Evolutionary conservation across 1,140 invertebrate genomes (phyloP), one percentile per base, ranked within the genome.

Genomic region (Drosophila truncata): DNA sequence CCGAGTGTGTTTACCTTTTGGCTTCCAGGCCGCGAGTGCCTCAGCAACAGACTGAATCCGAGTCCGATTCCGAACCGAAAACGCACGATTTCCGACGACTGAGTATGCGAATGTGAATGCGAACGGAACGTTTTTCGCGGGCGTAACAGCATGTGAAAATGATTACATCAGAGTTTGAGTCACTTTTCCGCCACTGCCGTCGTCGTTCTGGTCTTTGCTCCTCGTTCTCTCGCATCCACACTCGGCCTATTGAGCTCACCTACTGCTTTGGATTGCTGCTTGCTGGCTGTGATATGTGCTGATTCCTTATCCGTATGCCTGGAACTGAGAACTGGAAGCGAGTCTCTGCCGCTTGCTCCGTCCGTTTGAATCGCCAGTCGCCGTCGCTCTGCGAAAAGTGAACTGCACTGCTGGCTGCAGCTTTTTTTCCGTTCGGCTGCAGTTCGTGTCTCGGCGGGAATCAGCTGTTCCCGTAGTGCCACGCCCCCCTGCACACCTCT

Each of bases 121-220:
- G 65, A 71, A 71, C 69, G 67, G 69, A 72, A 72, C 69, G 69
- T 50, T 78, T 79, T 65, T 71, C 61, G 63, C 70, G 60, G 78
- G 76, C 82, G 85, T 90, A 90, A 82, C 54, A 70, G 70, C 66
- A 44, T 70, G 66, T 70, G 66, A 80, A 65, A 85, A 82, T 90
- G 85, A 90, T 90, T 90, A 90, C 85, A 90, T 90, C 85, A 88
- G 85, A 88, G 81, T 85, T 87, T 88, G 79, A 88, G 74, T 90
- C 85, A 88, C 85, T 83, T 83, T 87, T 70, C 66, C 47, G 67
- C 65, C 18, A 23, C 37, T n/a, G 33, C 50, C 41, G 35, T 35
- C 41, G 35, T 35, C 46, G 55, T 37, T 52, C 42, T 18, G 18
- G 20, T 59, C 54, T 14, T 14, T 2, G 44, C 5, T 31, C 41